Evolutionary conservation across 2,888 invertebrate genomes (phyloP), one percentile per base, ranked within the genome.

Genomic region (Aricia artaxerxes): DNA sequence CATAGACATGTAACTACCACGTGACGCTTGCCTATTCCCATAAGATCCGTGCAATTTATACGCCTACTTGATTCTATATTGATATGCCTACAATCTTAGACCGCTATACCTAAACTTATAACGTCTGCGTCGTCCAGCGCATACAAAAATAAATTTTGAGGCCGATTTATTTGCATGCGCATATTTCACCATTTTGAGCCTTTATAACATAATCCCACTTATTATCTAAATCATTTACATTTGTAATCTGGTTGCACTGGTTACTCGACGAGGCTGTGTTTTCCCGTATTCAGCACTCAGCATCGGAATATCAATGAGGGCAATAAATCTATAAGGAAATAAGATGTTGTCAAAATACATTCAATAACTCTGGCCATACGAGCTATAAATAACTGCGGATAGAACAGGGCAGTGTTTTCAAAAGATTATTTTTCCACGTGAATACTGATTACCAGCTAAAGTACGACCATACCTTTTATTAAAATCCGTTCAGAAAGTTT

Each of bases 301-400:
- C 5, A 69, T 35, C 69, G 35, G 35, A 69, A 35, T 69, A 69
- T 35, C 69, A 69, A 69, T 38, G 69, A 69, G 35, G 35, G 31
- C 35, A 69, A 69, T 69, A 69, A 69, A 69, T 69, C 35, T 69
- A 69, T 35, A 69, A 13, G 69, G 13, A 69, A 69, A 69, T 69
- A 69, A 35, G 69, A 69, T 16, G 35, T 69, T 69, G 69, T 69
- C 69, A 69, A 69, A 69, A 69, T 69, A 69, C 35, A 5, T 69
- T 35, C 13, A 69, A 38, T 69, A 69, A 38, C 11, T 35, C 4
- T 16, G 4, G 38, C 1, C 69, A 69, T 35, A 13, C 4, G 13
- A 69, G 16, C 57, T 16, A 16, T 57, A 57, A 57, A 57, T 57
- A 57, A 57, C 13, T 16, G 4, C 1, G 57, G 0, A 57, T 57